These are phyloP conservation scores for Microplitis demolitor DNA, from an alignment of 1,140 invertebrate genomes.

Conservation along the genomic window DNA sequence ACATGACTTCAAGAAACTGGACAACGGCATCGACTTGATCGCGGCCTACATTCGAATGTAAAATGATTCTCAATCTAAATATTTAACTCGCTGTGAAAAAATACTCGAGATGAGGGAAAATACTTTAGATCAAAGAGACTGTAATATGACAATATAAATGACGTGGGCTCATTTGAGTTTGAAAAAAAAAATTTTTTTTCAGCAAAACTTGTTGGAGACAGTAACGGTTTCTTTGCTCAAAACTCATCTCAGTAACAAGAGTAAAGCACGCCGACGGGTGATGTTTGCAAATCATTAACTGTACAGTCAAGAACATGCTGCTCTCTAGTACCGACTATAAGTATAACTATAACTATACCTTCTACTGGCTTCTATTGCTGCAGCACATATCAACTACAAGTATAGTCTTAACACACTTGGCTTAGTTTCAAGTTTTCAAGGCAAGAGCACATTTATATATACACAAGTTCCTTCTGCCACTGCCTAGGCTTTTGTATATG, in stretches of 20 bases:
- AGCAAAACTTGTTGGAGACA: neutral
- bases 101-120: too few species aligned
- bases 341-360: too few species aligned
- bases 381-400: neutral
- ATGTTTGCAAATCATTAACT: conserved; percentile 59
- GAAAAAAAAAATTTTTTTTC: neutral
- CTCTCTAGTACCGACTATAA: too few species aligned
- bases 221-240: neutral
- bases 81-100: neutral
- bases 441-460: neutral
- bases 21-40: conserved; percentile 61
- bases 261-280: conserved; percentile 29
- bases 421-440: conserved; percentile 3
- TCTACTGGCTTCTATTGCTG: too few species aligned
- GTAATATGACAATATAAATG: too few species aligned
- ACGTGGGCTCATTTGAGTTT: neutral
- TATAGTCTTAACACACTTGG: conserved; percentile 2
- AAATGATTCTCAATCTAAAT: neutral
- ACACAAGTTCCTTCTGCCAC: neutral
- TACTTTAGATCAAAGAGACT: neutral
- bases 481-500: neutral
- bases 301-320: neutral
- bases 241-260: conserved; percentile 1
- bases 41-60: conserved; percentile 54
- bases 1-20: conserved; percentile 45